Evolutionary conservation across 2,888 invertebrate genomes (phyloP), one percentile per base, ranked within the genome.

Genomic region (Rhopalosiphum nymphaeae): DNA sequence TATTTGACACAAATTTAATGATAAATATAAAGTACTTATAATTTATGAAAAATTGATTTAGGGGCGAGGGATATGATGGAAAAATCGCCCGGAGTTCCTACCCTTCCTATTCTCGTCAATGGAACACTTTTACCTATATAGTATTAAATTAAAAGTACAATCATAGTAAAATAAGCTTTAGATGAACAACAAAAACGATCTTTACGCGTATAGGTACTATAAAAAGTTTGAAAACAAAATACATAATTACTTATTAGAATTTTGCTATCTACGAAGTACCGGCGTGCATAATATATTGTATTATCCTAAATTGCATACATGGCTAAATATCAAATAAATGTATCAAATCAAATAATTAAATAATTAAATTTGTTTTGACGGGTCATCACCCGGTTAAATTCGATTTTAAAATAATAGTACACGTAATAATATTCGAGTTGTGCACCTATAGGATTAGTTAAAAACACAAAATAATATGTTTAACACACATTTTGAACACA

Each of bases 51-150:
- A 36, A 21, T 21, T 78, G n/a, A 78, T 78, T 2, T 21, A 9
- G 7, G 78, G 0, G 78, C 7, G n/a, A 16, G n/a, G n/a, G 7
- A 4, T 2, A 3, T 36, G 16, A 21, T 1, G 2, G 36, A 21
- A 0, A 36, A 36, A 21, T 36, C 36, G 9, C 2, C 9, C 7
- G 21, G 26, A 78, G 9, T 78, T 21, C 1, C 36, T 9, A 7
- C 3, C 16, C n/a, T 7, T 16, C 16, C 1, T 16, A 67, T 67
- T 67, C n/a, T 13, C 16, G n/a, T n/a, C 0, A 67, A n/a, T 1
- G n/a, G 16, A n/a, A 67, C 67, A 57, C 61, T 29, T 29, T 29
- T 29, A 61, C 9, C 57, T 25, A 26, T n/a, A n/a, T n/a, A n/a
- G n/a, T n/a, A n/a, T n/a, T n/a, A n/a, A n/a, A n/a, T n/a, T n/a